Base-by-base conservation (phyloP, 2,797 vertebrate genomes). In the Ptychobarbus kaznakovi region DNA sequence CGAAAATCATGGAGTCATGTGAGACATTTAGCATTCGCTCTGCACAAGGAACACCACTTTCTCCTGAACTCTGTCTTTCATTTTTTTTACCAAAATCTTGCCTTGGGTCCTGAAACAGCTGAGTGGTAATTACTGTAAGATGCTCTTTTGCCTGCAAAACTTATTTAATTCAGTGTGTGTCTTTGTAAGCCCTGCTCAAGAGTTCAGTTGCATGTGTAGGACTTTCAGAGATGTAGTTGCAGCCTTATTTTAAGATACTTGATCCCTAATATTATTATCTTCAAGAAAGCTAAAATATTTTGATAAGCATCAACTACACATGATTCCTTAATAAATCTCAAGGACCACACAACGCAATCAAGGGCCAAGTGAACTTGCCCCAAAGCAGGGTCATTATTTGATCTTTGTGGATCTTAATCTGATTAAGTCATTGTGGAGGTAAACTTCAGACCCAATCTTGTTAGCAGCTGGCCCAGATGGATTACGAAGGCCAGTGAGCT, bases 401-500 rank as follows among this genome's bases (percentile, higher is more conserved):
- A 99, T 99, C 98, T 98, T 98, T 98, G 98, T 99, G 96, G 96
- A 97, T 99, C 97, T 97, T 99, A 99, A 99, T 99, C 98, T 99
- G 98, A 99, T 99, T 99, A 99, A 97, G 96, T 97, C 97, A 98
- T 99, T 99, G 98, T 99, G 97, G 96, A 97, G 98, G 97, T 99
- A 99, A 99, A 99, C 97, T 99, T 99, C 97, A 99, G 97, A 98
- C 97, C 96, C 98, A 99, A 99, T 99, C 98, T 99, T 99, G 98
- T 99, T 99, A 99, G 98, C 98, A 99, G 98, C 98, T 99, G 98
- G 98, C 96, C 95, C 94, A 96, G 96, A 96, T 98, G 97, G 98
- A 98, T 99, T 99, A 99, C 96, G 95, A 95, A 93, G 92, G 94
- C 96, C 97, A 98, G 96, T 99, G 98, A 98, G 96, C 96, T 98